These are phyloP conservation scores for Manacus vitellinus DNA, from an alignment of 2,113 vertebrate genomes.

Conservation along the genomic window DNA sequence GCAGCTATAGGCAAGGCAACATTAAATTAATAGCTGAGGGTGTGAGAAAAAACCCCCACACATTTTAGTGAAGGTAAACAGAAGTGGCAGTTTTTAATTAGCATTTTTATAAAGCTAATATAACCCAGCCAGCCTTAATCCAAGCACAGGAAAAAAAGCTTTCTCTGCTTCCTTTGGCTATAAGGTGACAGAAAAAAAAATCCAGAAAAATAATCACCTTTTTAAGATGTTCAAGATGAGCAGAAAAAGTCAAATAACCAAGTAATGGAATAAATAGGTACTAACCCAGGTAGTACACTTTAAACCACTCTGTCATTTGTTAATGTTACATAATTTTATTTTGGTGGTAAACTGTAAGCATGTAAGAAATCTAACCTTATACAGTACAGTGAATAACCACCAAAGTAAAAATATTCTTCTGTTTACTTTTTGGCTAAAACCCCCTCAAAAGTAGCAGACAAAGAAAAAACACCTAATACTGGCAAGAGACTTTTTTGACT, in stretches of 20 bases:
- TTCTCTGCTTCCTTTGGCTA: constrained; percentile 80
- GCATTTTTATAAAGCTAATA: constrained; percentile 76
- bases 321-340: constrained; percentile 66
- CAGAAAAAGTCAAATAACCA: constrained; percentile 73
- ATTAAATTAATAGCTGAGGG: constrained; percentile 82
- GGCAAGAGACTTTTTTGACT: constrained; percentile 58
- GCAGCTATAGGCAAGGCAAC: constrained; percentile 82
- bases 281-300: constrained; percentile 53
- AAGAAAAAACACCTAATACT: constrained; percentile 77
- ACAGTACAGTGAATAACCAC: constrained; percentile 67
- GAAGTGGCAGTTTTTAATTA: constrained; percentile 73
- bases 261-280: constrained; percentile 72
- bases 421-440: constrained; percentile 93
- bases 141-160: constrained; percentile 65
- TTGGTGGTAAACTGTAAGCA: constrained; percentile 63
- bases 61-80: constrained; percentile 80
- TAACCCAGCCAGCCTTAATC: constrained; percentile 64
- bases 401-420: constrained; percentile 75
- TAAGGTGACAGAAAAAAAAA: constrained; percentile 20
- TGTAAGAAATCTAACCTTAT: constrained; percentile 45
- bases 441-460: constrained; percentile 74
- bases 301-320: constrained; percentile 46
- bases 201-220: constrained; percentile 24
- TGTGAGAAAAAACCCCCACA: constrained; percentile 16
- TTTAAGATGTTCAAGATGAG: constrained; percentile 68